Conservation (phyloP, 2,797 vertebrate species). For the Centroberyx gerrardi region DNA sequence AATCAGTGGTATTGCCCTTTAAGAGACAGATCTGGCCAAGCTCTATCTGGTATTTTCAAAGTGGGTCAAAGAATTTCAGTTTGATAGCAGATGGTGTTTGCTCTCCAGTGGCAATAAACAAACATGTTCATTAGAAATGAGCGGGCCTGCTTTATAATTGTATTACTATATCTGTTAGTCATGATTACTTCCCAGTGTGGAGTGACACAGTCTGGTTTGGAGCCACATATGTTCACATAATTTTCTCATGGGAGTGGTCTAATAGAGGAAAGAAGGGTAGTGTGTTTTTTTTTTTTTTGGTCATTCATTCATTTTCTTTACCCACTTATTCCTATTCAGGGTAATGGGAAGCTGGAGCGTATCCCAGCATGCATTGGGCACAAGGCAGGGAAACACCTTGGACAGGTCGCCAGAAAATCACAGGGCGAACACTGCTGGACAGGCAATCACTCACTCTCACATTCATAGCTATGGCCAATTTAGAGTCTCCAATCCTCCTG, state of each 20-base stretch:
- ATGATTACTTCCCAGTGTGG: constrained; percentile 32
- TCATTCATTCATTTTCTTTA: constrained; percentile 19
- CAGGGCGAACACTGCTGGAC: constrained; percentile 5
- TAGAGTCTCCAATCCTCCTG: too few species aligned
- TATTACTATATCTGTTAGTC: constrained; percentile 58
- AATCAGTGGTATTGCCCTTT: constrained; percentile 46
- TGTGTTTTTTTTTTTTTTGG: neutral
- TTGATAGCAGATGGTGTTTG: constrained; percentile 78
- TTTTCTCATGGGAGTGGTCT: constrained; percentile 11
- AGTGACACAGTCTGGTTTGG: constrained; percentile 13
- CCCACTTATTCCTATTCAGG: neutral
- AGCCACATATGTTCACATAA: constrained; percentile 7
- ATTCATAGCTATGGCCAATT: too few species aligned
- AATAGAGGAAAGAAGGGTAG: neutral
- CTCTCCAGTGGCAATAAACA: constrained; percentile 76
- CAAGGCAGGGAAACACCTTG: constrained; percentile 18
- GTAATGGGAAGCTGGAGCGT: neutral
- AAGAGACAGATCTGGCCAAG: constrained; percentile 37
- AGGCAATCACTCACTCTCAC: constrained; percentile 5
- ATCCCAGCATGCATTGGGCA: constrained; percentile 1
- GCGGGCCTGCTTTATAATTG: constrained; percentile 56
- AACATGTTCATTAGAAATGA: constrained; percentile 70
- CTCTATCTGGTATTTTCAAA: constrained; percentile 59
- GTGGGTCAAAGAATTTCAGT: constrained; percentile 75
- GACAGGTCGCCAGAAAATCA: constrained; percentile 46